Evolutionary conservation across 2,797 vertebrate genomes (phyloP), one percentile per base, ranked within the genome.

Genomic region (Pseudochirops cupreus): DNA sequence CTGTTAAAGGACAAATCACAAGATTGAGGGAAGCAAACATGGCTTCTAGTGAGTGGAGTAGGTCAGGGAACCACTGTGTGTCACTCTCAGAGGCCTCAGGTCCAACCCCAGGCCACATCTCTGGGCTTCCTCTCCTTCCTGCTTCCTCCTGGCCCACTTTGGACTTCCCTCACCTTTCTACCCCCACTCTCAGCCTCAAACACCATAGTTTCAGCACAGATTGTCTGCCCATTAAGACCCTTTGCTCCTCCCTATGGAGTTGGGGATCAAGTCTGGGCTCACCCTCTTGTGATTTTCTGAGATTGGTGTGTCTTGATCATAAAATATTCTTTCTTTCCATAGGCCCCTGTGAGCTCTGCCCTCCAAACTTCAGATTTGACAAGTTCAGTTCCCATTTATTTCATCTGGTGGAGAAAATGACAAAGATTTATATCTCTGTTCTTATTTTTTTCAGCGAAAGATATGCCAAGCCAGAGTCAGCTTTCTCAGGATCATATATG

Each of bases 21-120:
- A 62, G 59, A 92, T 97, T 97, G 98, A 97, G 97, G 93, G 98
- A 90, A 97, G 94, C 97, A 97, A 99, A 98, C 97, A 98, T 98
- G 98, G 98, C 97, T 98, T 93, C 95, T 53, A 5, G 98, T 92
- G 97, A 99, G 99, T 87, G 96, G 98, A 99, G 99, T 98, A 96
- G 97, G 96, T 28, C 39, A 92, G 52, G 33, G 16, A 93, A 91
- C 62, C 92, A 28, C 59, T 87, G 26, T 93, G 91, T 97, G 95
- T 93, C 94, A 56, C 96, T 7, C n/a, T 58, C 50, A 56, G 92
- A 97, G 92, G 74, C 92, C 96, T 93, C n/a, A 0, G 12, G 67
- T 46, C 21, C 74, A 55, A 39, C 52, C 90, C 52, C 90, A 91
- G 90, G 90, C 52, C 90, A 87, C 89, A 91, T 53, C 26, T 92